Conservation (phyloP, 2,797 vertebrate genomes). For the Cynopterus sphinx region DNA sequence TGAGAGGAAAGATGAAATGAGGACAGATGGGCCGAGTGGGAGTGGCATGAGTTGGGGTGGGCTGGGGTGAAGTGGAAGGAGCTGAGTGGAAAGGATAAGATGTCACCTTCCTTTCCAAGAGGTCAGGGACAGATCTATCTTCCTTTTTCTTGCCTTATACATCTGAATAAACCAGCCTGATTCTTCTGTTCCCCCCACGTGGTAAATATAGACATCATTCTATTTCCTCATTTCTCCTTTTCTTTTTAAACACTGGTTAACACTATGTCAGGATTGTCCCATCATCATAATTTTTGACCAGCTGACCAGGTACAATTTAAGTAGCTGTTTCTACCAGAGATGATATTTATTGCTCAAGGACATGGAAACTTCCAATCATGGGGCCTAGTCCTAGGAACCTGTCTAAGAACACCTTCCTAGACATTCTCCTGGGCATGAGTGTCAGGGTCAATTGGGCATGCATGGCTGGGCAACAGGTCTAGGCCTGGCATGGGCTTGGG, state of each 20-base stretch:
- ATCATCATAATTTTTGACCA: neutral
- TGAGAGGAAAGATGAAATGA: neutral
- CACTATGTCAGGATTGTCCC: neutral
- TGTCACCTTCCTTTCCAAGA: neutral
- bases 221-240: neutral
- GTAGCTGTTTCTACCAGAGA: neutral
- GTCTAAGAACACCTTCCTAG: neutral
- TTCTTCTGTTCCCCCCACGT: neutral
- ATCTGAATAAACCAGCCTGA: neutral
- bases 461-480: neutral
- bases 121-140: no score
- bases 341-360: neutral
- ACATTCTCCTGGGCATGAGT: neutral
- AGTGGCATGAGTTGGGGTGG: accelerated
- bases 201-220: neutral
- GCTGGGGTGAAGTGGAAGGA: neutral
- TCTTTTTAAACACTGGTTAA: neutral
- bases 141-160: neutral
- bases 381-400: neutral
- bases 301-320: neutral
- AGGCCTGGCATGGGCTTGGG: no score
- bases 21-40: neutral
- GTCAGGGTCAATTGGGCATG: neutral
- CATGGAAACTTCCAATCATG: neutral
- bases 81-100: neutral